Evolutionary conservation across 2,888 invertebrate genomes (phyloP), one percentile per base, ranked within the genome.

Genomic region (Andrena haemorrhoa): DNA sequence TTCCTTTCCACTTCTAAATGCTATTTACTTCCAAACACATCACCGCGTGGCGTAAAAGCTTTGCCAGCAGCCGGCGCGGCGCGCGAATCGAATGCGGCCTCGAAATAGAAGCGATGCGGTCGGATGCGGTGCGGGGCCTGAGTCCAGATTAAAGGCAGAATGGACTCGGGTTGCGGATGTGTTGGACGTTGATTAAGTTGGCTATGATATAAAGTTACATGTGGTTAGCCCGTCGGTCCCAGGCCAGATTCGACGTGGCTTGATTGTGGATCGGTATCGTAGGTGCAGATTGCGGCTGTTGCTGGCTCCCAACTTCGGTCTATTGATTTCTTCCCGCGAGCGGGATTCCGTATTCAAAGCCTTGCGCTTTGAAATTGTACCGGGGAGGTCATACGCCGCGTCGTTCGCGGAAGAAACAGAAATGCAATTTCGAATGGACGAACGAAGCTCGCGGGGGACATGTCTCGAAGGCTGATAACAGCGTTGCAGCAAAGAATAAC

Each of bases 131-230:
- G n/a, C 23, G 72, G 73, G 53, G 64, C 41, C 51, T 58, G 77
- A 65, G 69, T 68, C 60, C 61, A 31, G 70, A 82, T 83, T 83
- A 83, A 83, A 83, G 65, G 73, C 56, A 58, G 66, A 69, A 72
- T 51, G 41, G 82, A 71, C 47, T 29, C 41, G 47, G 75, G 63
- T 72, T 82, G 76, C 77, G 70, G 73, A 74, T 82, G 77, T 70
- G 82, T 77, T 83, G 82, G 68, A 77, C 72, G 82, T 82, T 83
- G 82, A 83, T 83, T 83, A 82, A 83, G 82, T 82, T 61, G 72
- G 60, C 77, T 83, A 77, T 82, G 82, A 83, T 82, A 77, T 77
- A 82, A 82, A 82, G 82, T 82, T 82, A 77, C 82, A 65, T 72
- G 82, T 26, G 82, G 82, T 82, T 73, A 69, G 49, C 69, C 76